Conservation (phyloP, 92 coral and sea anemone genomes). For the Actinernus sp. region DNA sequence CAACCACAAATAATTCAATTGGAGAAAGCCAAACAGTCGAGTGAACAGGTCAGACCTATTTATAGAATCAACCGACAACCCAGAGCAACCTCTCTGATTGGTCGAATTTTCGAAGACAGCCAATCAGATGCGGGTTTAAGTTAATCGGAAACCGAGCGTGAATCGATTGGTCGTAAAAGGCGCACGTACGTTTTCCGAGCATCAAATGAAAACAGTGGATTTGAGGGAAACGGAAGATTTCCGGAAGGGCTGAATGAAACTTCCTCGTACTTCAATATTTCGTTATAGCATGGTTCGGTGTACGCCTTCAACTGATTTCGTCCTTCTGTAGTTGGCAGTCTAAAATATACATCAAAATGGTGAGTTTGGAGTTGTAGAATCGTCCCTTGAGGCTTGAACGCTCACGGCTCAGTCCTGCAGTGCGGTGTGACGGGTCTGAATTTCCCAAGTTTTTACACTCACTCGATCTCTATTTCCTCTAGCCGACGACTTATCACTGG, state of each 20-base stretch:
- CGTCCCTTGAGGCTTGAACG: too few species aligned
- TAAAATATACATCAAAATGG: background rate
- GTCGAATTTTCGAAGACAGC: background rate
- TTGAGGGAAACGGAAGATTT: constrained; percentile 9
- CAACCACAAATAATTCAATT: too few species aligned
- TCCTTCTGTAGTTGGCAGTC: too few species aligned
- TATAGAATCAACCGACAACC: constrained; percentile 21
- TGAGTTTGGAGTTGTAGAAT: background rate
- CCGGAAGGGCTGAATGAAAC: background rate
- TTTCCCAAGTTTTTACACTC: background rate
- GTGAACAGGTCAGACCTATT: constrained; percentile 23
- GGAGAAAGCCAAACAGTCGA: background rate
- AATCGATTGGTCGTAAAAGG: constrained; percentile 30
- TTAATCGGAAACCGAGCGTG: constrained; percentile 21
- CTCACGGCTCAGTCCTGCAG: too few species aligned
- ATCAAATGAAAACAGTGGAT: constrained; percentile 19
- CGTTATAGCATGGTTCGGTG: too few species aligned
- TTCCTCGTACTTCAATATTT: background rate
- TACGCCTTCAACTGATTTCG: too few species aligned
- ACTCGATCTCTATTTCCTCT: background rate
- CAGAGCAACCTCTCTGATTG: background rate
- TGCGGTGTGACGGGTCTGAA: too few species aligned
- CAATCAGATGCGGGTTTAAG: background rate
- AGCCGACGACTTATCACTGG: constrained; percentile 97
- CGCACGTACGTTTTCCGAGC: background rate